Evolutionary conservation across 2,113 vertebrate species (phyloP), one percentile per base, ranked within the genome.

Genomic region (Elachura formosa): DNA sequence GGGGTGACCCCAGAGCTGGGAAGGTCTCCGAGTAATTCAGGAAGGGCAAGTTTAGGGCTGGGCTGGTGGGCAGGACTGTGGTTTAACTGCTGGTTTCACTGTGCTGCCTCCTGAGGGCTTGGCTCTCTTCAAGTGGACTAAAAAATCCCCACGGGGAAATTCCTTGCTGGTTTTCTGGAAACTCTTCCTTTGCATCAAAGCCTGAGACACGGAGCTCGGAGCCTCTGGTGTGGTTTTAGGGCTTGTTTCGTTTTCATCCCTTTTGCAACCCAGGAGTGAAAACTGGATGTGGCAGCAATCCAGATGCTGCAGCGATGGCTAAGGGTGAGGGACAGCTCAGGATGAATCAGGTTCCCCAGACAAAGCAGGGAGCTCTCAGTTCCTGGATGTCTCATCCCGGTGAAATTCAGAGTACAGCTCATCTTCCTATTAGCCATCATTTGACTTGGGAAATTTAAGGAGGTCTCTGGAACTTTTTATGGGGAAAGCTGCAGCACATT

Each of bases 201-300:
- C 13, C 84, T 63, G 61, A 61, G 71, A 15, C 21, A 29, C 11
- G 12, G 9, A 73, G 38, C 26, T 62, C 79, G 3, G 40, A 73
- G 68, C 55, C 67, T 86, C 72, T 93, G 4, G 51, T 92, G 94
- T 93, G 91, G 93, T 88, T 97, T 95, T n/a, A 43, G 51, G 75
- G 87, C 43, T 87, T 5, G 24, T 79, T 92, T 73, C 52, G 9
- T 20, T 69, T 87, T 66, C 74, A 73, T 62, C 26, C 46, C 67
- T n/a, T 40, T 48, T 3, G 22, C 40, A 64, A 12, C 6, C 18
- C 81, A 28, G 48, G 91, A 67, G 36, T 41, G 74, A 79, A 40
- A 72, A 36, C 4, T 34, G 19, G 64, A 33, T 40, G 68, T 68
- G 78, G 14, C 75, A 78, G 3, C 54, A 62, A 82, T 45, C 66